Evolutionary conservation across 1,140 invertebrate species (phyloP).

Genomic region (Pollicipes pollicipes): DNA sequence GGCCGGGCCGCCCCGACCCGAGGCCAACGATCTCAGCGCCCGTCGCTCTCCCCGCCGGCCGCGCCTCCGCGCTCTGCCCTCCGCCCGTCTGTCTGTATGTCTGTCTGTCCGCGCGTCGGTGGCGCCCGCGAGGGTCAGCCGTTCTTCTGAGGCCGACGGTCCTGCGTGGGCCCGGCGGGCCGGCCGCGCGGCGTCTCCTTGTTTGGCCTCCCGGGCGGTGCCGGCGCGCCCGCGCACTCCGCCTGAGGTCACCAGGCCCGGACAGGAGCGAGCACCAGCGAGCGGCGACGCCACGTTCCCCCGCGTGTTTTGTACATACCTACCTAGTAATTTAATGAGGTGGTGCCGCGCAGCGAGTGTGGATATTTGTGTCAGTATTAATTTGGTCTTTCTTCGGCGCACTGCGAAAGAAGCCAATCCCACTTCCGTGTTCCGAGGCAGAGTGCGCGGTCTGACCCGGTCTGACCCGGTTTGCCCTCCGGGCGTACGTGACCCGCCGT

Average conservation of each 20-base stretch:
- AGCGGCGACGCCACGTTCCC: too few relatives aligned
- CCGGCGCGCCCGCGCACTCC: too few relatives aligned
- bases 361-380: conserved; percentile 2
- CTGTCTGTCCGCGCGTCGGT: neutral
- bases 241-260: too few relatives aligned
- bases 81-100: neutral
- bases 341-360: too few relatives aligned
- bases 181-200: too few relatives aligned
- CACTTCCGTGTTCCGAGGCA: neutral
- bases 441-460: too few relatives aligned
- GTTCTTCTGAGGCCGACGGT: neutral
- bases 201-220: too few relatives aligned
- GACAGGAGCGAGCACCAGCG: too few relatives aligned
- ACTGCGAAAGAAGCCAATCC: neutral
- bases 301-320: neutral
- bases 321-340: neutral
- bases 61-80: too few relatives aligned
- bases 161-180: neutral
- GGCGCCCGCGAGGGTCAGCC: neutral
- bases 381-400: neutral
- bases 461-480: too few relatives aligned
- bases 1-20: neutral
- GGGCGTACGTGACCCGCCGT: too few relatives aligned
- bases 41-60: neutral
- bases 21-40: neutral